phyloP scores from a whole-genome alignment of 2,888 invertebrate species.

The Zootermopsis nevadensis region DNA sequence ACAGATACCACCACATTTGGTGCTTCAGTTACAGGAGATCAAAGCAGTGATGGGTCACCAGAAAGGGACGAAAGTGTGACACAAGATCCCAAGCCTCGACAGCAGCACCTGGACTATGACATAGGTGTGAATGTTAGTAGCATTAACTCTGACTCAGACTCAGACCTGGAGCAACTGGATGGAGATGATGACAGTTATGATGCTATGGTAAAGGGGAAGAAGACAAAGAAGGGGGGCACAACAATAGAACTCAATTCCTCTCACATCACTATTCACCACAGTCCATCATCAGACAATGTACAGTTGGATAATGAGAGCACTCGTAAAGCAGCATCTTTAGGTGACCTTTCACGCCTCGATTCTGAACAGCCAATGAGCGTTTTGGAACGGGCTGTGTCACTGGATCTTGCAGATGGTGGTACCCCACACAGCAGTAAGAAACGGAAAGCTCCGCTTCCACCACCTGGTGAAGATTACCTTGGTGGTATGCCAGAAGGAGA shows the following conservation, averaged over 20 bases:
- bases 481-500: slow-evolving; percentile 60
- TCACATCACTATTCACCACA: slow-evolving; percentile 80
- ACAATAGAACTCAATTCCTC: slow-evolving; percentile 80
- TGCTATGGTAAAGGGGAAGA: neutral
- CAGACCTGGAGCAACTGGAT: slow-evolving; percentile 57
- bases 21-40: neutral
- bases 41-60: neutral
- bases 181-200: slow-evolving; percentile 40
- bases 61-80: neutral
- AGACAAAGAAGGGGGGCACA: slow-evolving; percentile 63
- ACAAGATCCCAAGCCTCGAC: neutral
- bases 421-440: slow-evolving; percentile 65
- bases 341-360: slow-evolving; percentile 79
- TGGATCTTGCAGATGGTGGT: slow-evolving; percentile 72
- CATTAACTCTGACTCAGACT: slow-evolving; percentile 63
- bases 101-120: slow-evolving; percentile 28
- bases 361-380: slow-evolving; percentile 58
- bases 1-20: neutral
- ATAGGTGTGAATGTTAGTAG: slow-evolving; percentile 21
- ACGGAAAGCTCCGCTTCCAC: slow-evolving; percentile 71
- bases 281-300: slow-evolving; percentile 56
- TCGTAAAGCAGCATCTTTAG: slow-evolving; percentile 81
- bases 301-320: slow-evolving; percentile 68
- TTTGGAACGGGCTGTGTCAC: slow-evolving; percentile 80
- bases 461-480: slow-evolving; percentile 55